Evolutionary conservation across 2,888 invertebrate genomes (phyloP), one percentile per base, ranked within the genome.

Genomic region (Heliconius aoede): DNA sequence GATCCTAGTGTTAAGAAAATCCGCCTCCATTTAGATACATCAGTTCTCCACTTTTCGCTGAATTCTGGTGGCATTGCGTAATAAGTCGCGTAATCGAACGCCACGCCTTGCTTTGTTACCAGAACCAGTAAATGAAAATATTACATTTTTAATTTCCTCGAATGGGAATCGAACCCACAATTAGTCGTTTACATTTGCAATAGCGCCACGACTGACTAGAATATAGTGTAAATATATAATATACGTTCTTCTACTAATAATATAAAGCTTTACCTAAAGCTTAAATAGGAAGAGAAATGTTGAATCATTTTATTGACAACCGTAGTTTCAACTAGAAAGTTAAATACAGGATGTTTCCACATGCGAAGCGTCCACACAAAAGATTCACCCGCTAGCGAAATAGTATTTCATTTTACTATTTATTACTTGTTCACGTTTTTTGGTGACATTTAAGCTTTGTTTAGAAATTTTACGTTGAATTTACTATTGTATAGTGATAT

Each of bases 261-360:
- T 24, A 64, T 18, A 32, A 64, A 36, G n/a, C 36, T 36, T 24
- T 64, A 64, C 13, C 24, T 36, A 65, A 65, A 65, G 64, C 32
- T 21, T 24, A 40, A 24, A 65, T 24, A 24, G 24, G 15, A 24
- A 40, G n/a, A 32, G 64, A 40, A 65, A 65, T 65, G 36, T 65
- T 65, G 36, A 40, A 65, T 40, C 65, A 65, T 24, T 36, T 65
- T 36, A 65, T 65, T 65, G 65, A 65, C 36, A 65, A 40, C 24
- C 36, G 65, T 36, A 64, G 36, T 65, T 65, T 36, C 65, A 36
- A 65, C 65, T 65, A 65, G 24, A 65, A 65, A 65, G 65, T 65
- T 65, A 65, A 65, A 65, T 65, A 65, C 65, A 65, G 65, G 65
- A 1, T 65, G 65, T 15, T 40, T 24, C 24, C 36, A 65, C 36